These are phyloP conservation scores for Blera fallax DNA, from an alignment of 2,888 invertebrate genomes.

Conservation along the genomic window DNA sequence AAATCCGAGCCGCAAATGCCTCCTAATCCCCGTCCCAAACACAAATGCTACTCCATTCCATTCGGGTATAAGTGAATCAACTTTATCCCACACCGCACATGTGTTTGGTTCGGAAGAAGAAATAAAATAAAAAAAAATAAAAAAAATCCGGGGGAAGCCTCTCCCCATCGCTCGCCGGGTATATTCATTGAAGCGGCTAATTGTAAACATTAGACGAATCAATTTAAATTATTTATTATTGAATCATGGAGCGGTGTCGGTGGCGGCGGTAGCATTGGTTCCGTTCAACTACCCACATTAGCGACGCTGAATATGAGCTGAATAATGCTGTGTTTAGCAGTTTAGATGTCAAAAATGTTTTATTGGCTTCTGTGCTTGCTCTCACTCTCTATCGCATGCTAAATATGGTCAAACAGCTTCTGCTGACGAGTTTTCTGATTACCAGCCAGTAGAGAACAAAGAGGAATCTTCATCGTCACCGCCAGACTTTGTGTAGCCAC, in stretches of 20 bases:
- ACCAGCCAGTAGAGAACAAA: constrained; percentile 54
- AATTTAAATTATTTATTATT: constrained; percentile 71
- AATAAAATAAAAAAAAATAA: too few relatives aligned
- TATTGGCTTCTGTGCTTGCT: constrained; percentile 22
- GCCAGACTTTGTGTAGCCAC: constrained; percentile 65
- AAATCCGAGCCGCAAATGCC: constrained; percentile 34
- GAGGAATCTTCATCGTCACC: constrained; percentile 53
- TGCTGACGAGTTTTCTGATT: constrained; percentile 60
- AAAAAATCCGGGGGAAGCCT: constrained; percentile 41
- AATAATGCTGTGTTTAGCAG: constrained; percentile 1
- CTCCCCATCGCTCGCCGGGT: neutral
- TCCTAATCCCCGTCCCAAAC: constrained; percentile 35
- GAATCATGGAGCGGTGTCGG: constrained; percentile 42
- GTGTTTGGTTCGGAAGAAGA: constrained; percentile 17
- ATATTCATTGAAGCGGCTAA: constrained; percentile 61
- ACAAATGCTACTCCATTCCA: constrained; percentile 31
- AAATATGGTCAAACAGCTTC: constrained; percentile 68
- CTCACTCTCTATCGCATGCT: constrained; percentile 41
- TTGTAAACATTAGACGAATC: constrained; percentile 72
- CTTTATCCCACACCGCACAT: constrained; percentile 40
- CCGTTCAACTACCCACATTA: constrained; percentile 53
- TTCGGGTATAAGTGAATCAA: constrained; percentile 21
- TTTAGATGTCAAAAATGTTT: constrained; percentile 9
- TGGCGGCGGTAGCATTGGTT: constrained; percentile 29
- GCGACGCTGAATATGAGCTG: constrained; percentile 23